Conservation (phyloP, 1,140 invertebrate genomes). For the Gerris buenoi region DNA sequence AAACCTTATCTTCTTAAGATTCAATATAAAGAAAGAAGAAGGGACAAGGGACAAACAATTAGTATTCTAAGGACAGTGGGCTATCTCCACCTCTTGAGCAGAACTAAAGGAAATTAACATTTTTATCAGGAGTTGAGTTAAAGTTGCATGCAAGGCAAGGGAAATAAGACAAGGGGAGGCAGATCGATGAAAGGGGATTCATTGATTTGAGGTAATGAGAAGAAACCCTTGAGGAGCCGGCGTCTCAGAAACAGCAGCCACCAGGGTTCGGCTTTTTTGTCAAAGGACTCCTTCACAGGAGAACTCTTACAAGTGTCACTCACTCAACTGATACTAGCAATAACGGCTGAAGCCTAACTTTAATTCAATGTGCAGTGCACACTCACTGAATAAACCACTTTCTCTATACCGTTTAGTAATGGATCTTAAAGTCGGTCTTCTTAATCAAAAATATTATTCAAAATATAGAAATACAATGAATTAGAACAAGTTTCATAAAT, state of each 20-base stretch:
- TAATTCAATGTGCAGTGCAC: not conserved
- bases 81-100: not conserved
- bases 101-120: constrained; percentile 1
- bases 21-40: not conserved
- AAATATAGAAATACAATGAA: too few relatives aligned
- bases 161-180: not conserved
- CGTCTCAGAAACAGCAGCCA: not conserved
- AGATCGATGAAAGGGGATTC: not conserved
- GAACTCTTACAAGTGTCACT: not conserved
- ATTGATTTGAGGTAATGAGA: not conserved
- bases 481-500: too few relatives aligned
- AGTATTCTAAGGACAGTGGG: constrained; percentile 1
- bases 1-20: not conserved
- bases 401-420: too few relatives aligned
- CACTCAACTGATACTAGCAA: not conserved
- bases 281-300: not conserved
- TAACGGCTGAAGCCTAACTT: not conserved
- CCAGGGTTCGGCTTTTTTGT: not conserved
- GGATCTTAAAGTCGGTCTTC: too few relatives aligned
- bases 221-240: not conserved
- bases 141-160: not conserved
- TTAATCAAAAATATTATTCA: too few relatives aligned
- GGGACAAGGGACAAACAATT: not conserved
- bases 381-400: too few relatives aligned
- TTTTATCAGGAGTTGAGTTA: not conserved